Percentiles rank a stretch among this genome's conserved stretches.
These are phyloP conservation scores for Popillia japonica DNA, from an alignment of 1,140 invertebrate species.

Conservation along the genomic window DNA sequence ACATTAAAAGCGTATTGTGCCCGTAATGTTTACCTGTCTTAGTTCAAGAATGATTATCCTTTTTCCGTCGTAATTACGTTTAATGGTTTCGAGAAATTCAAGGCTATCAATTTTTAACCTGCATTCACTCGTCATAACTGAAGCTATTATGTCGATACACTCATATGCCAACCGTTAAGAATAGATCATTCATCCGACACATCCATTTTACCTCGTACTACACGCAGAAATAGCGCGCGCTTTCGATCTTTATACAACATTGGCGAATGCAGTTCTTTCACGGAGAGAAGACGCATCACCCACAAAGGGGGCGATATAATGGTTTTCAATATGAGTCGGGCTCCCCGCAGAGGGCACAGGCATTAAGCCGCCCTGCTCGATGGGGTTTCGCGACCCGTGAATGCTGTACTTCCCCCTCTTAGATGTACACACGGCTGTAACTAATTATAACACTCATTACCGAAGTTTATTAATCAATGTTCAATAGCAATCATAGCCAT, in stretches of 20 bases:
- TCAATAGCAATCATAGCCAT: slow-evolving; percentile 54
- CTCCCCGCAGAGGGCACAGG: slow-evolving; percentile 46
- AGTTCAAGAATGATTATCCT: not conserved
- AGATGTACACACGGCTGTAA: too few species aligned
- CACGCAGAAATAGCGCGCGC: not conserved
- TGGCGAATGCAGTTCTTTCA: slow-evolving; percentile 40
- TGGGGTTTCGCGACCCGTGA: slow-evolving; percentile 48
- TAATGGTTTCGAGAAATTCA: not conserved
- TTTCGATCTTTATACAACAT: too few species aligned
- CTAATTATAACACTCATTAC: slow-evolving; percentile 61
- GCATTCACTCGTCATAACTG: slow-evolving; percentile 4
- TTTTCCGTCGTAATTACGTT: not conserved
- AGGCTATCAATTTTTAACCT: slow-evolving; percentile 7
- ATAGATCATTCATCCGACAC: not conserved
- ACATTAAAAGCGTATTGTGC: not conserved
- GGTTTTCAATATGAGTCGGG: slow-evolving; percentile 45
- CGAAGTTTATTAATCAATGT: slow-evolving; percentile 60
- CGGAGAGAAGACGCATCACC: slow-evolving; percentile 42
- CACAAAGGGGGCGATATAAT: slow-evolving; percentile 46
- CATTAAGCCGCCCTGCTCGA: slow-evolving; percentile 43
- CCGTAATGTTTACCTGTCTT: not conserved
- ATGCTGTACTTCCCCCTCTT: slow-evolving; percentile 38
- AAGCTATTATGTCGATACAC: slow-evolving; percentile 1
- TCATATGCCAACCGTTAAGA: not conserved
- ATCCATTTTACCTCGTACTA: not conserved